Evolutionary conservation across 2,113 vertebrate species (phyloP).

Genomic region (Apteryx mantelli): DNA sequence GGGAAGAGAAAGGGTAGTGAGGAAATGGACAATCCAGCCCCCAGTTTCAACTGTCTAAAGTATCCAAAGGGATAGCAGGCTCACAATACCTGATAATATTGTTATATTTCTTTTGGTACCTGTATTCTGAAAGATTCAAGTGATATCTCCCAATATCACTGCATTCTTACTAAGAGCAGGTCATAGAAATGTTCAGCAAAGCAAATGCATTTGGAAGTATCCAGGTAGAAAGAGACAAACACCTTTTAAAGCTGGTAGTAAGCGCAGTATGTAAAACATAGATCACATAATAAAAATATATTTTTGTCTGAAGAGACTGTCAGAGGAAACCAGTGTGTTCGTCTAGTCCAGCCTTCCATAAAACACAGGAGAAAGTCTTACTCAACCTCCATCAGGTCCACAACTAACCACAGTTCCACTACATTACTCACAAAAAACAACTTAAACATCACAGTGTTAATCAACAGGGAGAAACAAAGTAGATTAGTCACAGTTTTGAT

Average conservation of each 20-base stretch:
- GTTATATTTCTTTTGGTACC: background rate
- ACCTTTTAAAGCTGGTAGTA: background rate
- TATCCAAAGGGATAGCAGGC: background rate
- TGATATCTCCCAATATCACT: background rate
- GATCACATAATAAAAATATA: background rate
- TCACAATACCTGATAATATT: background rate
- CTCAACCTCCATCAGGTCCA: background rate
- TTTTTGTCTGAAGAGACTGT: background rate
- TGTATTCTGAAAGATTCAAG: background rate
- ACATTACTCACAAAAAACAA: background rate
- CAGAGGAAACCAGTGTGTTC: background rate
- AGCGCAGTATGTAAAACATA: background rate
- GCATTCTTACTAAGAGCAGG: background rate
- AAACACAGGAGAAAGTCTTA: background rate
- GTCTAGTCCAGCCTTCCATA: background rate
- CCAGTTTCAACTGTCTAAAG: background rate
- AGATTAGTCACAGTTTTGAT: background rate
- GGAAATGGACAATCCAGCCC: background rate
- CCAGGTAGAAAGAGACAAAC: background rate
- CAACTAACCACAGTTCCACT: background rate
- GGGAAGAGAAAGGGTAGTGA: background rate
- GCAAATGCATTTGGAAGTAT: background rate
- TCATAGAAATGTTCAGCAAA: background rate
- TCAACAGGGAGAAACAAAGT: background rate
- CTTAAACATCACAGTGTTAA: background rate